phyloP scores from a whole-genome alignment of 2,797 vertebrate species.

The Spinus olivaceus region DNA sequence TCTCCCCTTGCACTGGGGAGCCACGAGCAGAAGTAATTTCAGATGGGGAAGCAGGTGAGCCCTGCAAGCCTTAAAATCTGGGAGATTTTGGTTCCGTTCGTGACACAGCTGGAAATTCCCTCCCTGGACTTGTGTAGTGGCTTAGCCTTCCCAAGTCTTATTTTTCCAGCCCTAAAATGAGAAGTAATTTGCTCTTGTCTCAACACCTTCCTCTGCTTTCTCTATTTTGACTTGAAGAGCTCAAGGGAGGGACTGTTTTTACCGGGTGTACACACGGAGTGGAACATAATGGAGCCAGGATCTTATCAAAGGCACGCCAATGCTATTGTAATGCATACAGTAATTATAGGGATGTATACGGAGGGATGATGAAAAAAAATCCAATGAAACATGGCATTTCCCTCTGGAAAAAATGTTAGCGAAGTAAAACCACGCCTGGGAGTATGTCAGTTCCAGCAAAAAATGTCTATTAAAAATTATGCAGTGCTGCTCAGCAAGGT shows the following conservation, averaged over 20 bases:
- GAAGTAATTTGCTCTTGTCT: slow-evolving; percentile 48
- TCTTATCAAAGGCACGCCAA: slow-evolving; percentile 9
- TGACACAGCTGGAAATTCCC: not conserved
- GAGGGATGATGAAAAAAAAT: not conserved
- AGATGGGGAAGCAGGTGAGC: not conserved
- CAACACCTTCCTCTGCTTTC: slow-evolving; percentile 25
- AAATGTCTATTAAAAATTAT: slow-evolving; percentile 55
- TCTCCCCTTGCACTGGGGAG: accelerated
- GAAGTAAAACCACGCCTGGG: slow-evolving; percentile 9
- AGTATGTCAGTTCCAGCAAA: slow-evolving; percentile 43
- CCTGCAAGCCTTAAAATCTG: not conserved
- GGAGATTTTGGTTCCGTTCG: accelerated
- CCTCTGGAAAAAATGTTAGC: slow-evolving; percentile 17
- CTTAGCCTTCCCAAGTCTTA: not conserved
- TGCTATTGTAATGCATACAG: slow-evolving; percentile 25
- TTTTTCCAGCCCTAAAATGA: not conserved
- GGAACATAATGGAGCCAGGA: not conserved
- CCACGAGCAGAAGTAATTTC: accelerated
- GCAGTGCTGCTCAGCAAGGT: slow-evolving; percentile 50
- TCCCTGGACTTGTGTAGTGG: not conserved
- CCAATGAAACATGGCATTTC: slow-evolving; percentile 40
- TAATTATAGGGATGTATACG: slow-evolving; percentile 38
- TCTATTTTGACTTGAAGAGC: slow-evolving; percentile 41
- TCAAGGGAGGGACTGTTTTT: slow-evolving; percentile 49
- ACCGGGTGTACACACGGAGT: not conserved